Evolutionary conservation across 2,888 invertebrate genomes (phyloP), one percentile per base, ranked within the genome.

Genomic region (Prostheceraeus crozeri): DNA sequence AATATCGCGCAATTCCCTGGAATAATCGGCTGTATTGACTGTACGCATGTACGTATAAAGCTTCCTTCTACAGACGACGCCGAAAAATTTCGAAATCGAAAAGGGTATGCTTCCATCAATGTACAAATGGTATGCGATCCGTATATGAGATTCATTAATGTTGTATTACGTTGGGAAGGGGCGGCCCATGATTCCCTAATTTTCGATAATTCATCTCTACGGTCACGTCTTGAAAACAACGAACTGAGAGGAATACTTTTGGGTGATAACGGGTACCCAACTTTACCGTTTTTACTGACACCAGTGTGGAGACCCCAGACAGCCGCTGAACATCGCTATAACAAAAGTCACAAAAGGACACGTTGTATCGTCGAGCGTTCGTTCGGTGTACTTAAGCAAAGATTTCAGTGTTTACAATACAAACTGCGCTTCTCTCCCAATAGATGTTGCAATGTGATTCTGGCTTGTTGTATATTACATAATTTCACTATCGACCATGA

Each of bases 171-270:
- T 28, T 48, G 48, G 48, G 25, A 23, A 48, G 48, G 48, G 28
- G 25, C 48, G 25, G 28, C 48, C 48, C 48, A 48, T 48, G 48
- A 48, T 48, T 48, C 48, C 48, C 48, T 25, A 23, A 48, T 48
- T 48, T 48, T 48, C 6, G 48, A 48, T 48, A 48, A 48, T 48
- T 48, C 48, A 48, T 48, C 28, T 25, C 27, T 19, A 28, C 23
- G 28, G 28, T 30, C 23, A 28, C 23, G 25, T 30, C 23, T 48
- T 48, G 48, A 48, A 30, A 48, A 23, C 23, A 48, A 48, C 28
- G 28, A 48, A 28, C 28, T 25, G 23, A n/a, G n/a, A n/a, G 48
- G 48, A 28, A 23, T 25, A 23, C 28, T 48, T 25, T 48, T 48
- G 28, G 48, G 48, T 25, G 48, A 48, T 48, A 48, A 48, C 28